Base-by-base conservation (phyloP, 2,888 invertebrate species). In the Cyrtodaria siliqua region DNA sequence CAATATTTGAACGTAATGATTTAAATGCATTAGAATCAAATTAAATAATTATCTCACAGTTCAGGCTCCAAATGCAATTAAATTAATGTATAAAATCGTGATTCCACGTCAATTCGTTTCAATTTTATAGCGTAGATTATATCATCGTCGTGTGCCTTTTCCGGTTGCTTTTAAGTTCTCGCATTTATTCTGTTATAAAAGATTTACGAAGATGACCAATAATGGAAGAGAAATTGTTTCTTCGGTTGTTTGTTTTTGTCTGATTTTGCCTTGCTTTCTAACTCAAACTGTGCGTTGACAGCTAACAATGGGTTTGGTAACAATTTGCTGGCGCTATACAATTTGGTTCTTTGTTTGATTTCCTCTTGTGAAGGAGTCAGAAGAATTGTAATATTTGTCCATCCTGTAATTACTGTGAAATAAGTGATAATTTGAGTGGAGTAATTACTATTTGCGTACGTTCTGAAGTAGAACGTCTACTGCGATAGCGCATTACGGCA, bases 331-430 rank as follows among this genome's bases (percentile, higher is more conserved):
- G 49, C 33, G 42, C 49, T 53, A 27, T 63, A 49, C 50, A 63
- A 71, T 71, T 71, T 57, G 49, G 38, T 71, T 49, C 57, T 29
- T 49, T 63, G 50, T 59, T 63, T 52, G 50, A 71, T 59, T 71
- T 71, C 71, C 71, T 49, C 8, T 63, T 50, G 6, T 9, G 44
- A 44, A 33, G 33, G 33, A 33, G 33, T 12, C 33, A 8, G 33
- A 12, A 18, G 12, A 33, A 33, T 33, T 8, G 33, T 33, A 8
- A 33, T 12, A 12, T 33, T 33, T 33, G 33, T n/a, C 33, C 12
- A 8, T 18, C 20, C 18, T 20, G n/a, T n/a, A 6, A 47, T 18
- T 47, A 18, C n/a, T 47, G 4, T 47, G 20, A 47, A 1, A 49
- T 23, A 6, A 47, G 4, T 23, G 23, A 33, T 33, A 33, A 12